phyloP scores from a whole-genome alignment of 2,888 invertebrate species.

The Epinotia bilunana region DNA sequence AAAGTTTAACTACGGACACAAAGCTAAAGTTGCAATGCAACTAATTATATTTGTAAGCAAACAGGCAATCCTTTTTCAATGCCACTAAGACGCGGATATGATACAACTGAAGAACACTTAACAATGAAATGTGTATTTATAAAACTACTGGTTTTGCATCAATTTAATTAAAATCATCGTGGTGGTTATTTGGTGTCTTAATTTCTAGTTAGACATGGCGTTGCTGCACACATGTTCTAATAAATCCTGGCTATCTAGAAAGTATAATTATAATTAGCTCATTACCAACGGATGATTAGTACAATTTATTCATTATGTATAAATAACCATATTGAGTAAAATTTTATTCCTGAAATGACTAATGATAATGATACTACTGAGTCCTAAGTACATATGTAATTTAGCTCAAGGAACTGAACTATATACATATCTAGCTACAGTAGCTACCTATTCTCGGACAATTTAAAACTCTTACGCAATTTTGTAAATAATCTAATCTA shows the following conservation, averaged over 20 bases:
- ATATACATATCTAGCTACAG: not conserved
- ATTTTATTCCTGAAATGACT: no score
- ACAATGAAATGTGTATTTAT: not conserved
- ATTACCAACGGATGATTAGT: slow-evolving; percentile 16
- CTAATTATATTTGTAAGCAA: not conserved
- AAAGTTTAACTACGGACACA: not conserved
- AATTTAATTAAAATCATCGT: slow-evolving; percentile 9
- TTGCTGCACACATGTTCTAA: slow-evolving; percentile 31
- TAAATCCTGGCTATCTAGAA: slow-evolving; percentile 9
- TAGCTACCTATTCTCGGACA: slow-evolving; percentile 13
- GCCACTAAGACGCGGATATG: not conserved
- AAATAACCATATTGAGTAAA: not conserved
- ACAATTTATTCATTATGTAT: not conserved
- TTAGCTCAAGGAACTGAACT: not conserved
- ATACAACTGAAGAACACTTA: not conserved
- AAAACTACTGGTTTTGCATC: not conserved
- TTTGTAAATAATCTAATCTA: slow-evolving; percentile 7
- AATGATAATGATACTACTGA: no score
- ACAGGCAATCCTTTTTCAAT: not conserved
- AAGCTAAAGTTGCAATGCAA: not conserved
- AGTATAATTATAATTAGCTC: slow-evolving; percentile 13
- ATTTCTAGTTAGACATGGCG: slow-evolving; percentile 31
- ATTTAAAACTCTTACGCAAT: slow-evolving; percentile 22
- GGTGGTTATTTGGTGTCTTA: slow-evolving; percentile 18
- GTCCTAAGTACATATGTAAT: no score